phyloP scores from a whole-genome alignment of 2,888 invertebrate genomes.

The Aphidius colemani region DNA sequence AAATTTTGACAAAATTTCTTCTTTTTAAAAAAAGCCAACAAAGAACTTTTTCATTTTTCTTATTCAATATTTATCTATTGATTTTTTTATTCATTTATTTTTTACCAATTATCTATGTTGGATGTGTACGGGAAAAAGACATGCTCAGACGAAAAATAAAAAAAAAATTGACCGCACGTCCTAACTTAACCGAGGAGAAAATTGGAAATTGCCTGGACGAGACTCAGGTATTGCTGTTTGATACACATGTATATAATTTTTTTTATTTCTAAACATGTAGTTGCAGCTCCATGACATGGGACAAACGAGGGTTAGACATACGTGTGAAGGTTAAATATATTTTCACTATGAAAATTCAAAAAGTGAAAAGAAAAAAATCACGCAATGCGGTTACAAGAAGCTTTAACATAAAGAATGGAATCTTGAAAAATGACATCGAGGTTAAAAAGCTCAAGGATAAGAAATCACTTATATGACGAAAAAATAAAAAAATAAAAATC shows the following conservation, averaged over 20 bases:
- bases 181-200: conserved; percentile 38
- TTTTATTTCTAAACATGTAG: conserved; percentile 3
- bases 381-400: conserved; percentile 1
- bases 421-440: conserved; percentile 49
- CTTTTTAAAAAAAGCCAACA: too few relatives aligned
- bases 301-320: conserved; percentile 19
- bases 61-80: neutral
- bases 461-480: conserved; percentile 44
- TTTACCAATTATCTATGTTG: neutral
- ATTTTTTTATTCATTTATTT: neutral
- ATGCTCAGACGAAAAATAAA: conserved; percentile 3
- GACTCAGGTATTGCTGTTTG: conserved; percentile 29
- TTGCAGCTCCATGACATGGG: conserved; percentile 25
- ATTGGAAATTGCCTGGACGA: conserved; percentile 35
- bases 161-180: conserved; percentile 36
- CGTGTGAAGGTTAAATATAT: conserved; percentile 13
- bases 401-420: conserved; percentile 15
- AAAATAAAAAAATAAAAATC: too few relatives aligned
- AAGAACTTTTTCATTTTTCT: neutral
- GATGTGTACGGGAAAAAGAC: too few relatives aligned
- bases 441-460: conserved; percentile 50
- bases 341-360: neutral
- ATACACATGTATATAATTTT: conserved; percentile 3
- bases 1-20: too few relatives aligned
- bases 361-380: conserved; percentile 2